Conservation (phyloP, 2,113 vertebrate species). For the Paracanthobrama guichenoti region DNA sequence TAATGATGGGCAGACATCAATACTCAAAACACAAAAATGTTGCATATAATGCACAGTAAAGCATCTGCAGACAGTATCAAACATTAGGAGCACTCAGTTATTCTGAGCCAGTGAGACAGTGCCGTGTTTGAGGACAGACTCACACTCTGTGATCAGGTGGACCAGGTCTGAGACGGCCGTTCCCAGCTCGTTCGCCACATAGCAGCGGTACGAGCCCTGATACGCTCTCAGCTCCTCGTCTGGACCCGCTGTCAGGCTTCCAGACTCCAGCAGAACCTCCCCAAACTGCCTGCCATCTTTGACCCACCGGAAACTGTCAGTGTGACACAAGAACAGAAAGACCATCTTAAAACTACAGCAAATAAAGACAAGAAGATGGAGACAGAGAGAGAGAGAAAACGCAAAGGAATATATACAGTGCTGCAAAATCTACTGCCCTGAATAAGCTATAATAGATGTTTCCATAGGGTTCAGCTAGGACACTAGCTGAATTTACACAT, state of each 20-base stretch:
- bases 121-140: constrained; percentile 53
- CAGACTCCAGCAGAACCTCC: neutral
- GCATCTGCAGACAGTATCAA: neutral
- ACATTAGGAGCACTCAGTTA: neutral
- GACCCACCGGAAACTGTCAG: constrained; percentile 77
- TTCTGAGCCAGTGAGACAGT: neutral
- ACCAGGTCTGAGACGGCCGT: constrained; percentile 79
- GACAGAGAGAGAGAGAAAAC: neutral
- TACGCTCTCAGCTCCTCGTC: constrained; percentile 65
- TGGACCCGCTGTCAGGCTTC: constrained; percentile 66
- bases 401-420: neutral
- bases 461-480: neutral
- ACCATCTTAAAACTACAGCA: neutral
- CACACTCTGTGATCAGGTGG: constrained; percentile 80
- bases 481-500: too few relatives aligned
- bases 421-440: neutral
- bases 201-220: constrained; percentile 82
- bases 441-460: neutral
- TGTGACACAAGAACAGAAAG: neutral
- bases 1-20: too few relatives aligned
- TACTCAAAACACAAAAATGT: too few relatives aligned
- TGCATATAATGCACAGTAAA: neutral
- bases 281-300: constrained; percentile 74
- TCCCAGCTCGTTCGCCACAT: constrained; percentile 80
- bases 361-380: neutral